Evolutionary conservation across 2,113 vertebrate species (phyloP).

Genomic region (Ailuropoda melanoleuca): DNA sequence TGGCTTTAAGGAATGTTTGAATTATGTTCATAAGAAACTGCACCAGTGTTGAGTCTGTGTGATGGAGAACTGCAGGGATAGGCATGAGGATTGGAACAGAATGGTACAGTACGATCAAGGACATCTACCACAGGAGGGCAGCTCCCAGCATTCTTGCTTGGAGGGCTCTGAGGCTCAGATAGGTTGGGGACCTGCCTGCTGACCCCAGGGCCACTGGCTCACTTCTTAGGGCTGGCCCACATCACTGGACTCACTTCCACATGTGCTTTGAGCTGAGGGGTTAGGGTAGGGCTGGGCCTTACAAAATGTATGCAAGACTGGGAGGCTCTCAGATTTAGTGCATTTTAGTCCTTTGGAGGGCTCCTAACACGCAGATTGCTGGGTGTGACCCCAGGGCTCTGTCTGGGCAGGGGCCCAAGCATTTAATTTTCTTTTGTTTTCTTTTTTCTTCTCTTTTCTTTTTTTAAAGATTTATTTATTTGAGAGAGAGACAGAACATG

Average conservation of each 20-base stretch:
- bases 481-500: background rate
- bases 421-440: background rate
- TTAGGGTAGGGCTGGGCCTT: background rate
- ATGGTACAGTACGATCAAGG: fast-evolving
- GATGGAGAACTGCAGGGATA: background rate
- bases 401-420: background rate
- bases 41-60: background rate
- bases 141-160: too few relatives aligned
- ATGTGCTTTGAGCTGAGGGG: background rate
- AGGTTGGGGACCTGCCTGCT: background rate
- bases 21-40: background rate
- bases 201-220: background rate
- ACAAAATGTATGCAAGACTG: fast-evolving
- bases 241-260: fast-evolving
- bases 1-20: background rate
- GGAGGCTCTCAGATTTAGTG: background rate
- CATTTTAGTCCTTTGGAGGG: background rate
- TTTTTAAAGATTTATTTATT: background rate
- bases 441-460: background rate
- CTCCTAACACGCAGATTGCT: background rate
- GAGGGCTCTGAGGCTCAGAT: background rate
- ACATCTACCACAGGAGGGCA: background rate
- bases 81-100: background rate
- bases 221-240: background rate
- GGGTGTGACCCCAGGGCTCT: background rate